phyloP scores from a whole-genome alignment of 2,888 invertebrate species.

The Zeuzera pyrina region DNA sequence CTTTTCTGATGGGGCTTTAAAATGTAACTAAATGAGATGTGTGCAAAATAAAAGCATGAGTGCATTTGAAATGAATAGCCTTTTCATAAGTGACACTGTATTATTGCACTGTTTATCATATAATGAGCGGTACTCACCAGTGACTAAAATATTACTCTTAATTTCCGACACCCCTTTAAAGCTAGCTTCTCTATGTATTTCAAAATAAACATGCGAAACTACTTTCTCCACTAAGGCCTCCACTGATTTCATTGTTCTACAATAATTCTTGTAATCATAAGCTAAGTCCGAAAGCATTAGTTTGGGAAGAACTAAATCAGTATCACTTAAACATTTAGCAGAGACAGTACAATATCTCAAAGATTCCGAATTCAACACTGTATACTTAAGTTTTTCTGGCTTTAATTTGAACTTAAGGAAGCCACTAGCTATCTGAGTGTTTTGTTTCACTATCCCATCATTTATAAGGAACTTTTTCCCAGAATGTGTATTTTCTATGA shows the following conservation, averaged over 20 bases:
- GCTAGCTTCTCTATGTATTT: constrained; percentile 53
- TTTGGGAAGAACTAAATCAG: constrained; percentile 39
- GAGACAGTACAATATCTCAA: constrained; percentile 63
- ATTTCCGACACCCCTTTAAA: constrained; percentile 55
- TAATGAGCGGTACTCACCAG: constrained; percentile 38
- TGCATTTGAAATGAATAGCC: too few relatives aligned
- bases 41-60: too few relatives aligned
- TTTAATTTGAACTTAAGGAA: constrained; percentile 52
- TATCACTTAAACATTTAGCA: constrained; percentile 42
- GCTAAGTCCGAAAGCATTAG: constrained; percentile 31
- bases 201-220: constrained; percentile 47
- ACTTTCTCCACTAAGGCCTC: constrained; percentile 47
- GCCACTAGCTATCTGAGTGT: constrained; percentile 43
- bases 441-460: constrained; percentile 60
- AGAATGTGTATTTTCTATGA: constrained; percentile 60
- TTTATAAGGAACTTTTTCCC: constrained; percentile 70
- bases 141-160: constrained; percentile 57
- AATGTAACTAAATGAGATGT: too few relatives aligned
- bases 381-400: constrained; percentile 60
- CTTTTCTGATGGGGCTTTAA: too few relatives aligned
- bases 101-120: too few relatives aligned
- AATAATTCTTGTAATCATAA: constrained; percentile 54
- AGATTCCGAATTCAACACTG: constrained; percentile 63
- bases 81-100: too few relatives aligned
- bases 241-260: constrained; percentile 66